Evolutionary conservation across 2,888 invertebrate species (phyloP).

Genomic region (Leistus spinibarbis): DNA sequence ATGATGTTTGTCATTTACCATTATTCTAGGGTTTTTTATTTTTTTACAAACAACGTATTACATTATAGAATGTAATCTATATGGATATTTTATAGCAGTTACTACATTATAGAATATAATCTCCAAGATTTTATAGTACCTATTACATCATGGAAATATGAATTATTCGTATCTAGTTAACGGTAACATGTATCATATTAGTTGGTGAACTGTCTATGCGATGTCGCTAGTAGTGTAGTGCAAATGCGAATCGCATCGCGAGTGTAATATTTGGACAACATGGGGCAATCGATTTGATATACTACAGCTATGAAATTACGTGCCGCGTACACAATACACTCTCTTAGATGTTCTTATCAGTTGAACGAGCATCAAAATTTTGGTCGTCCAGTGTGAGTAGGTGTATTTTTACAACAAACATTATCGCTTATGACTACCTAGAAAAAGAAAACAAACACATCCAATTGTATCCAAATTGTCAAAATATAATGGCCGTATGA

Average conservation of each 20-base stretch:
- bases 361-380: not conserved
- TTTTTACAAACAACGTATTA: no score
- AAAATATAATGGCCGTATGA: conserved; percentile 26
- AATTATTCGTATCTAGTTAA: not conserved
- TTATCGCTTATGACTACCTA: not conserved
- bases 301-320: conserved; percentile 34
- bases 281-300: conserved; percentile 29
- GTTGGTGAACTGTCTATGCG: not conserved
- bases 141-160: no score
- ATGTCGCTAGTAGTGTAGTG: not conserved
- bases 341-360: not conserved
- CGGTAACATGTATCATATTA: not conserved
- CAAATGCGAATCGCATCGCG: not conserved
- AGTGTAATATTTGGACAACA: not conserved
- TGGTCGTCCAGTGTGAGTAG: not conserved
- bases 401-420: not conserved
- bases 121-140: no score
- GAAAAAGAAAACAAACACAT: not conserved
- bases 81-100: no score
- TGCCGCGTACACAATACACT: conserved; percentile 12
- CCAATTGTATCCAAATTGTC: not conserved
- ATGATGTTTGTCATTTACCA: no score
- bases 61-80: no score
- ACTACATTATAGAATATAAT: no score
- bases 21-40: no score